Conservation (phyloP, 2,797 vertebrate species). For the Cyclopterus lumpus region DNA sequence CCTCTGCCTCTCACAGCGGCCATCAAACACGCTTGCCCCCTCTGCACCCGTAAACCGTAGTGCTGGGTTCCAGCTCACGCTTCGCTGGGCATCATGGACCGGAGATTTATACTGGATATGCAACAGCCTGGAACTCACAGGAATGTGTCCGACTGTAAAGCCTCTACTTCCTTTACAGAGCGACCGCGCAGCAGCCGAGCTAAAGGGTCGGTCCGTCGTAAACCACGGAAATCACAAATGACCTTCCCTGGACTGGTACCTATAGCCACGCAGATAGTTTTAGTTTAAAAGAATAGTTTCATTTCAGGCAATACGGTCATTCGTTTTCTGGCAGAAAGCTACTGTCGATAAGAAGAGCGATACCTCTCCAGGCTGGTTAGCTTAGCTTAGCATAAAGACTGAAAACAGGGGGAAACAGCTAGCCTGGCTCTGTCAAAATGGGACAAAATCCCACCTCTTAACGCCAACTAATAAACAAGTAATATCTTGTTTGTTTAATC, state of each 20-base stretch:
- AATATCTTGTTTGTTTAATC: neutral
- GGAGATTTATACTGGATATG: conserved; percentile 57
- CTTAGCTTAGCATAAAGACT: conserved; percentile 2
- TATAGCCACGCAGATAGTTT: neutral
- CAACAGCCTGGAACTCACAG: conserved; percentile 46
- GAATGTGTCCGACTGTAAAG: conserved; percentile 35
- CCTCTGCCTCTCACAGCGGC: conserved; percentile 53
- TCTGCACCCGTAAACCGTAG: conserved; percentile 60
- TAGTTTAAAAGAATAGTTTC: too few relatives aligned
- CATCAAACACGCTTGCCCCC: conserved; percentile 52
- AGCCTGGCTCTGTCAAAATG: neutral
- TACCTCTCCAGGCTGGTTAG: neutral
- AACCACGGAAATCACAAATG: neutral
- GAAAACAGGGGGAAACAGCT: neutral
- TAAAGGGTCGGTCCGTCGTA: neutral
- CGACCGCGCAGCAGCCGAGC: neutral
- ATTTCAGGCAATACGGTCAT: neutral
- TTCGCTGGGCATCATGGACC: conserved; percentile 58
- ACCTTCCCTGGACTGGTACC: conserved; percentile 1
- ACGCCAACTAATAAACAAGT: neutral
- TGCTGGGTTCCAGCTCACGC: conserved; percentile 58
- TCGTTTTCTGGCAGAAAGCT: neutral
- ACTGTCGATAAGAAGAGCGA: conserved; percentile 3
- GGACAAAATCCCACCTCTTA: neutral
- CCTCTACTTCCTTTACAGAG: conserved; percentile 13